A percentile compares a stretch with the other conserved stretches of the same genome.
phyloP scores from a whole-genome alignment of 2,113 vertebrate species.

The Steatornis caripensis region DNA sequence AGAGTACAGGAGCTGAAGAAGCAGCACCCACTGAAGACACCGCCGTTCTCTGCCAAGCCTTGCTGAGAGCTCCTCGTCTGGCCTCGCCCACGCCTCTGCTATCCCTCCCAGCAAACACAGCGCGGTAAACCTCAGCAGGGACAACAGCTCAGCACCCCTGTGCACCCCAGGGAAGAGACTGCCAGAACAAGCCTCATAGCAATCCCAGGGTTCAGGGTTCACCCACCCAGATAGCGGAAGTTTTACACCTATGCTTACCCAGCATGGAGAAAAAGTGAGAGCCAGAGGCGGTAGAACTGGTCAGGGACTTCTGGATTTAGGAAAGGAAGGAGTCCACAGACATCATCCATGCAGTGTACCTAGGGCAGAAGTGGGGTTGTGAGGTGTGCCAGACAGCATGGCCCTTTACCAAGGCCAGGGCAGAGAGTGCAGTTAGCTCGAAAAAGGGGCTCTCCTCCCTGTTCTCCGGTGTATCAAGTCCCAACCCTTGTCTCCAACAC shows the following conservation, averaged over 20 bases:
- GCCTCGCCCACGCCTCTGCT: no score
- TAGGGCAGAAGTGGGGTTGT: conserved; percentile 40
- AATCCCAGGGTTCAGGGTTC: background rate
- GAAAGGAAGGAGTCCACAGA: conserved; percentile 96
- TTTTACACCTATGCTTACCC: conserved; percentile 75
- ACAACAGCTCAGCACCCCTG: background rate
- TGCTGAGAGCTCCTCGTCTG: background rate
- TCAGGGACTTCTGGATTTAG: conserved; percentile 97
- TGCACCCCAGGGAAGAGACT: background rate
- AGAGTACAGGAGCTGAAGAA: conserved; percentile 37
- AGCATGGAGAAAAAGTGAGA: conserved; percentile 96
- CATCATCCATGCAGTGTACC: conserved; percentile 98
- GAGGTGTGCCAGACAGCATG: background rate
- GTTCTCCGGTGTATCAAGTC: background rate
- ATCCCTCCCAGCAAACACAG: background rate
- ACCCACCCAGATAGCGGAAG: background rate
- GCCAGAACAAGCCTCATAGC: background rate
- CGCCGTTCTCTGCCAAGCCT: background rate
- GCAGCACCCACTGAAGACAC: background rate
- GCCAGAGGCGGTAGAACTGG: conserved; percentile 98
- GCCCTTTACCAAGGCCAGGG: no score
- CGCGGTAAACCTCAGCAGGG: background rate
- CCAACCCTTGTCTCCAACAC: background rate
- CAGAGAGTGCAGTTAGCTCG: background rate
- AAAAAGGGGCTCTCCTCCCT: background rate